Evolutionary conservation across 2,113 vertebrate genomes (phyloP).

Genomic region (Gila orcuttii): DNA sequence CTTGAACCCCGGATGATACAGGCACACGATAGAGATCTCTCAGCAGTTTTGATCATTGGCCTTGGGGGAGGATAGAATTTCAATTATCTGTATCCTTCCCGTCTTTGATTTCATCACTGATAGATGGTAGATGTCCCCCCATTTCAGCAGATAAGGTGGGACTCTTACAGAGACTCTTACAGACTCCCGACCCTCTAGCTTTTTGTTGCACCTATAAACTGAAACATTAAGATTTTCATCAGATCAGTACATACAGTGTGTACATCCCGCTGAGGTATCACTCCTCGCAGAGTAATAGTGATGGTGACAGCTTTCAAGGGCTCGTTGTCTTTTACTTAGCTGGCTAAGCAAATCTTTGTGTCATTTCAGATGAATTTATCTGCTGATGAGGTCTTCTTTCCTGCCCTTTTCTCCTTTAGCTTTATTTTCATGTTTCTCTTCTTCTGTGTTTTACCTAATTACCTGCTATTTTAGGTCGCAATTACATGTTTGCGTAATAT

Average conservation of each 20-base stretch:
- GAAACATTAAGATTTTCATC: conserved; percentile 8
- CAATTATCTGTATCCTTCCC: conserved; percentile 47
- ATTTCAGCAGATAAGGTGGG: conserved; percentile 33
- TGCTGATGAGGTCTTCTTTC: neutral
- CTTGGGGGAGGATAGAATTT: conserved; percentile 38
- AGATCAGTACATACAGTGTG: conserved; percentile 12
- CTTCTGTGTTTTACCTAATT: neutral
- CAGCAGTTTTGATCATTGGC: conserved; percentile 34
- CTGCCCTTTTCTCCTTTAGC: neutral
- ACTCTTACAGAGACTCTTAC: neutral
- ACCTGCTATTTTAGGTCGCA: neutral
- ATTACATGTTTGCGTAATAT: neutral
- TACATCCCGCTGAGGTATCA: conserved; percentile 2
- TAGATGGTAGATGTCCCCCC: conserved; percentile 17
- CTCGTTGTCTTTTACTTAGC: conserved; percentile 19
- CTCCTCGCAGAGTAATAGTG: neutral
- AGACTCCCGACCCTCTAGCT: conserved; percentile 4
- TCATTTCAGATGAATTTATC: neutral
- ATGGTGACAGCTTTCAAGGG: conserved; percentile 22
- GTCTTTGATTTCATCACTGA: conserved; percentile 46
- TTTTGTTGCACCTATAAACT: conserved; percentile 3
- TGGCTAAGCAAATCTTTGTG: conserved; percentile 10
- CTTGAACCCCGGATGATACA: conserved; percentile 26
- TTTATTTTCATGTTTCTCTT: neutral
- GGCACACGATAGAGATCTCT: conserved; percentile 28